These are phyloP conservation scores for Marronus borbonicus DNA, from an alignment of 2,888 invertebrate genomes.

Conservation along the genomic window DNA sequence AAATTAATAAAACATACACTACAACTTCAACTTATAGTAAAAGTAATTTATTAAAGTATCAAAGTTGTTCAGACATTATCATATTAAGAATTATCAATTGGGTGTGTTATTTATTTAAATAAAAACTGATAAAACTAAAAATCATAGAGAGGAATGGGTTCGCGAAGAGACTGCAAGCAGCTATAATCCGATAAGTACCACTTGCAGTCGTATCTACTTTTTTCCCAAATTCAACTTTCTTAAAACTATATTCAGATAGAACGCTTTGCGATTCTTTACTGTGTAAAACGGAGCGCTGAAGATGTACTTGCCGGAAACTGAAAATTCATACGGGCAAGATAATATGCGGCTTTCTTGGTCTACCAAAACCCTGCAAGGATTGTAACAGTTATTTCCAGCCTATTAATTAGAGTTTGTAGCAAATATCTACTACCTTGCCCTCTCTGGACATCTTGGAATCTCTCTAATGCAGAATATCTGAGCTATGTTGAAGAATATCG, in stretches of 20 bases:
- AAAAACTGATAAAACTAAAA: not conserved
- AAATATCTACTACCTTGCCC: slow-evolving; percentile 74
- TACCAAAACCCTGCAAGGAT: slow-evolving; percentile 12
- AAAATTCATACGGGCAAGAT: slow-evolving; percentile 48
- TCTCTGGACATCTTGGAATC: slow-evolving; percentile 65
- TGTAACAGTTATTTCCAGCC: not conserved
- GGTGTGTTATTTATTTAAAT: not conserved
- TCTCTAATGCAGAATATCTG: slow-evolving; percentile 82
- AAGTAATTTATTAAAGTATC: too few relatives aligned
- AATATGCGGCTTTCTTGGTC: not conserved
- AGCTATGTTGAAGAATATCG: slow-evolving; percentile 83
- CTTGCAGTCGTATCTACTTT: not conserved
- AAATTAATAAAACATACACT: too few relatives aligned
- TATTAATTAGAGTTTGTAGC: not conserved
- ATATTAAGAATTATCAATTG: too few relatives aligned
- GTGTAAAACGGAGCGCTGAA: slow-evolving; percentile 46
- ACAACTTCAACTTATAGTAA: too few relatives aligned
- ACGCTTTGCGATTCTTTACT: slow-evolving; percentile 46
- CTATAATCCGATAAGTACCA: too few relatives aligned
- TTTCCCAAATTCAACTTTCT: slow-evolving; percentile 19
- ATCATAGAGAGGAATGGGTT: not conserved
- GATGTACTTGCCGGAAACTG: slow-evolving; percentile 44
- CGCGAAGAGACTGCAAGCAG: too few relatives aligned
- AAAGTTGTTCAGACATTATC: too few relatives aligned
- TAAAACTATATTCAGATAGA: slow-evolving; percentile 26